phyloP scores from a whole-genome alignment of 1,140 invertebrate genomes.

The Drosophila fuyamai region DNA sequence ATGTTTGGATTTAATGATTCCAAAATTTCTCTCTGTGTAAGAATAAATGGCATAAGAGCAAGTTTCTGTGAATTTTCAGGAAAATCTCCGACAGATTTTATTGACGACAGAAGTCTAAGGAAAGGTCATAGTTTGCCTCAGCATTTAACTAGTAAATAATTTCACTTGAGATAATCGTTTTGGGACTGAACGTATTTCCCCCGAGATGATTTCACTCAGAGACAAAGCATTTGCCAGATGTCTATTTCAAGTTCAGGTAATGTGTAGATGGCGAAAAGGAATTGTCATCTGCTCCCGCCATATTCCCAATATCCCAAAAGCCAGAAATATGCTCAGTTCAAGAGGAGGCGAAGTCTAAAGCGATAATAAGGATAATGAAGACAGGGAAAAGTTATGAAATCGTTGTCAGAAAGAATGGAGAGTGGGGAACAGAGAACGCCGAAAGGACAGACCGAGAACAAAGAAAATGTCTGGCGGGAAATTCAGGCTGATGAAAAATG shows the following conservation, averaged over 20 bases:
- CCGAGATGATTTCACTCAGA: conserved; percentile 12
- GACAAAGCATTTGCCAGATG: conserved; percentile 23
- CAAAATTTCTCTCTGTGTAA: neutral
- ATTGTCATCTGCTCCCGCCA: conserved; percentile 44
- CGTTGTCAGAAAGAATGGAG: conserved; percentile 46
- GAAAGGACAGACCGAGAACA: conserved; percentile 52
- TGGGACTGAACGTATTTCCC: conserved; percentile 20
- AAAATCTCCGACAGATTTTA: conserved; percentile 29
- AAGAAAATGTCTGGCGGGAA: conserved; percentile 75
- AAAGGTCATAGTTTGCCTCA: conserved; percentile 8
- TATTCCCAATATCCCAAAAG: conserved; percentile 36
- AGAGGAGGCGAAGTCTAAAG: conserved; percentile 48
- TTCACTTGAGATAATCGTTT: conserved; percentile 46
- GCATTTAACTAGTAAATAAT: conserved; percentile 44
- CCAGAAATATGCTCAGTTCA: conserved; percentile 54
- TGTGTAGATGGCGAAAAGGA: conserved; percentile 17
- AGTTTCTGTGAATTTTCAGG: conserved; percentile 9
- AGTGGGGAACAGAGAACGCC: conserved; percentile 2
- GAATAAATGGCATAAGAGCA: neutral
- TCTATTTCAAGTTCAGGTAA: conserved; percentile 18
- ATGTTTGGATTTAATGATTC: too few species aligned
- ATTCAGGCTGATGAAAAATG: conserved; percentile 82
- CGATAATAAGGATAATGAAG: conserved; percentile 83
- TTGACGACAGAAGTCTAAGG: neutral
- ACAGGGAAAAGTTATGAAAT: conserved; percentile 77